Evolutionary conservation across 2,888 invertebrate species (phyloP).

Genomic region (Mesorhabditis belari): DNA sequence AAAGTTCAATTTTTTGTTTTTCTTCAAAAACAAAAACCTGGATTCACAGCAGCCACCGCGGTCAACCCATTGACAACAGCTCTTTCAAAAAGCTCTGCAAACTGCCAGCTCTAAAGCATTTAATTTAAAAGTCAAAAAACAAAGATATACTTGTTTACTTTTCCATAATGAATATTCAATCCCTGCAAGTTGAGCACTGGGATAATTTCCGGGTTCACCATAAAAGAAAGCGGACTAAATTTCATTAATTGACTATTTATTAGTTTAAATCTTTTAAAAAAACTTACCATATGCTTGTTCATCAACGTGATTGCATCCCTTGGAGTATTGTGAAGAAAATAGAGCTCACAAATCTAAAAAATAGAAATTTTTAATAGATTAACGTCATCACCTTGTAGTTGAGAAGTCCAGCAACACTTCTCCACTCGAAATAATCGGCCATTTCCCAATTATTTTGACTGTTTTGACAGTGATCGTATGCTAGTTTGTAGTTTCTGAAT

Average conservation of each 20-base stretch:
- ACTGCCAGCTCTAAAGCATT: constrained; percentile 56
- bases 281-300: constrained; percentile 65
- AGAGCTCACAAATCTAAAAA: constrained; percentile 70
- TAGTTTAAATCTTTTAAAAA: neutral
- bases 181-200: constrained; percentile 65
- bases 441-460: constrained; percentile 60
- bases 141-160: constrained; percentile 28
- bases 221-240: constrained; percentile 65
- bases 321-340: constrained; percentile 80
- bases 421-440: constrained; percentile 83
- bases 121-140: too few relatives aligned
- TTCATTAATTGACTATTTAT: neutral
- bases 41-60: constrained; percentile 90
- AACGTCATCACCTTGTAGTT: constrained; percentile 81
- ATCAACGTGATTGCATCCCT: constrained; percentile 91
- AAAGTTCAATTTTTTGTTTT: too few relatives aligned
- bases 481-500: constrained; percentile 63
- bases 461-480: constrained; percentile 82
- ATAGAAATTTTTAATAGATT: neutral
- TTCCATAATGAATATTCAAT: constrained; percentile 63
- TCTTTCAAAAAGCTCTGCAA: constrained; percentile 91
- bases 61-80: constrained; percentile 84
- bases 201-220: constrained; percentile 64
- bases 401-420: constrained; percentile 86
- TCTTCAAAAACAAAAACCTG: constrained; percentile 77